Percentiles rank a stretch among this genome's conserved stretches.
Evolutionary conservation across 2,888 invertebrate species (phyloP).

Genomic region (Camponotus fellah): DNA sequence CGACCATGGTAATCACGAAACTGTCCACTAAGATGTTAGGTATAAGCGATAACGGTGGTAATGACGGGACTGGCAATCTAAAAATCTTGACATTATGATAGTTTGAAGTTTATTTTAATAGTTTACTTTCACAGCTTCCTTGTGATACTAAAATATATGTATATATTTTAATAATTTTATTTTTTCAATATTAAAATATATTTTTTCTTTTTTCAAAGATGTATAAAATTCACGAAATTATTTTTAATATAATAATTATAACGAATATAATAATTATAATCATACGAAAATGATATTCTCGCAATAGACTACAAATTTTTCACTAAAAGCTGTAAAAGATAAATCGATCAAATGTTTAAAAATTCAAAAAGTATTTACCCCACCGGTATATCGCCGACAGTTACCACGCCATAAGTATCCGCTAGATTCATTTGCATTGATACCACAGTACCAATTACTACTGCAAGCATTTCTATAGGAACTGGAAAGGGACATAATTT

Average conservation of each 20-base stretch:
- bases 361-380: slow-evolving; percentile 88
- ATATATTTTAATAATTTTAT: neutral
- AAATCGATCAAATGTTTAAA: neutral
- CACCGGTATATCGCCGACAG: slow-evolving; percentile 93
- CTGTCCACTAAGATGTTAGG: slow-evolving; percentile 89
- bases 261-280: no score
- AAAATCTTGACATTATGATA: slow-evolving; percentile 61
- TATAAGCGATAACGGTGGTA: slow-evolving; percentile 89
- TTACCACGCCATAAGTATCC: slow-evolving; percentile 88
- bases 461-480: slow-evolving; percentile 94
- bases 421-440: slow-evolving; percentile 89
- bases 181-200: neutral
- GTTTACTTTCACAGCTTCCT: slow-evolving; percentile 9
- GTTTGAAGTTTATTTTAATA: neutral
- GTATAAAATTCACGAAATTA: neutral
- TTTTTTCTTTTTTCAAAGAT: neutral
- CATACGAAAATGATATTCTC: neutral
- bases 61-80: slow-evolving; percentile 89
- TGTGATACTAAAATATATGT: neutral
- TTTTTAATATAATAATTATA: no score
- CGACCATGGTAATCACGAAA: slow-evolving; percentile 91
- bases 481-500: slow-evolving; percentile 91
- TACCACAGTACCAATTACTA: slow-evolving; percentile 90
- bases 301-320: neutral
- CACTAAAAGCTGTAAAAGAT: slow-evolving; percentile 6